Percentiles rank a stretch among this genome's conserved stretches.
phyloP scores from a whole-genome alignment of 1,140 invertebrate genomes.

The Drosophila parvula region DNA sequence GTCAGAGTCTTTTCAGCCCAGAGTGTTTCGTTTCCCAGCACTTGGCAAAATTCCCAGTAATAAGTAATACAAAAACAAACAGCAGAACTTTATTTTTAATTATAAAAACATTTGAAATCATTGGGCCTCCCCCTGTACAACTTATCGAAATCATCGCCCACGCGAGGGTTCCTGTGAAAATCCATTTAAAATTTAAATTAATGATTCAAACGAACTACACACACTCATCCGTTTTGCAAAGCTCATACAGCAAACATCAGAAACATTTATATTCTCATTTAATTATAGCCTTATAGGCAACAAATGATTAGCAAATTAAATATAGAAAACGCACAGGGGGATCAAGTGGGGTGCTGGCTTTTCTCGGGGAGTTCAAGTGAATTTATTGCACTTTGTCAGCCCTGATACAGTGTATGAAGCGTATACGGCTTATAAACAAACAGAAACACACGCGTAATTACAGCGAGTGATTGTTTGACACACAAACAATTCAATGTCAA shows the following conservation, averaged over 20 bases:
- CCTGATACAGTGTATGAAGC: constrained; percentile 34
- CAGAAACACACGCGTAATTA: constrained; percentile 16
- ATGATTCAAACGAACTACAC: constrained; percentile 17
- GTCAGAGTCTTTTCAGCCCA: neutral
- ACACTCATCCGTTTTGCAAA: constrained; percentile 7
- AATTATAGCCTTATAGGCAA: constrained; percentile 42
- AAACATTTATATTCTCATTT: constrained; percentile 31
- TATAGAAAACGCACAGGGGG: constrained; percentile 36
- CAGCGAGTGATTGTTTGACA: constrained; percentile 24
- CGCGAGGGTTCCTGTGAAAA: constrained; percentile 7
- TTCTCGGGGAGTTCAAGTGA: constrained; percentile 54
- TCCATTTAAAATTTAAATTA: constrained; percentile 1
- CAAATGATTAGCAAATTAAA: constrained; percentile 50
- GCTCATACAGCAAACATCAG: constrained; percentile 9
- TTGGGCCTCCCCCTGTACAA: neutral
- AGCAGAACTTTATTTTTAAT: neutral
- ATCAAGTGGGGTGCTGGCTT: constrained; percentile 45
- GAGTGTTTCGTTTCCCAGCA: neutral
- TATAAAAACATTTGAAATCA: neutral
- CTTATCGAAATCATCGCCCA: neutral
- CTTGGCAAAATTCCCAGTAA: constrained; percentile 11
- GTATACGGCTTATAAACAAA: constrained; percentile 17
- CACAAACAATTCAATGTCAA: constrained; percentile 46
- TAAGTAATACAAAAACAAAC: neutral
- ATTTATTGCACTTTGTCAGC: constrained; percentile 56